Evolutionary conservation across 2,888 invertebrate species (phyloP).

Genomic region (Graphium colonna): DNA sequence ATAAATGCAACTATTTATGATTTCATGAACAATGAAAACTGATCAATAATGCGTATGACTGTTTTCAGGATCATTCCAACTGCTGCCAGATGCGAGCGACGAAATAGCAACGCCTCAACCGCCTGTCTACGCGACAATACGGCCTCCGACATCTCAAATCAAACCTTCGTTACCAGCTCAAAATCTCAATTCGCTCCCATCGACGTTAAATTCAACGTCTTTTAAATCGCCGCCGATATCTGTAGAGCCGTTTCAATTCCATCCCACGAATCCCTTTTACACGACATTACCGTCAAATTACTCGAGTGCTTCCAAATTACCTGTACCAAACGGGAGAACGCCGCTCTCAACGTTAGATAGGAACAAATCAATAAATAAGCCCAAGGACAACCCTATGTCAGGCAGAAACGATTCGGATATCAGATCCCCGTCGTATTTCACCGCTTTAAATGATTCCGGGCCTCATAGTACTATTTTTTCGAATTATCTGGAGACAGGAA

Average conservation of each 20-base stretch:
- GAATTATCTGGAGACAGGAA: constrained; percentile 38
- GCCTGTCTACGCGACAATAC: constrained; percentile 69
- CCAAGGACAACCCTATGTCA: constrained; percentile 44
- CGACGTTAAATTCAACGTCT: constrained; percentile 54
- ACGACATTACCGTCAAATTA: constrained; percentile 67
- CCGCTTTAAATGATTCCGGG: constrained; percentile 45
- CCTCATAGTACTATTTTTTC: constrained; percentile 44
- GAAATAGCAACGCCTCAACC: constrained; percentile 62
- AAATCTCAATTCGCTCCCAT: constrained; percentile 53
- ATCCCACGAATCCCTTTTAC: constrained; percentile 74
- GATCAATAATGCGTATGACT: constrained; percentile 26
- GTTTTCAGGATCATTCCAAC: constrained; percentile 71
- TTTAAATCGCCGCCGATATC: constrained; percentile 50
- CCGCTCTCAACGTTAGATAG: constrained; percentile 61
- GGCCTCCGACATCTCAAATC: constrained; percentile 54
- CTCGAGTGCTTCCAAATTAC: constrained; percentile 67
- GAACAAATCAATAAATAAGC: constrained; percentile 45
- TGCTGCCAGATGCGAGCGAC: constrained; percentile 56
- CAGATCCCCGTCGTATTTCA: constrained; percentile 53
- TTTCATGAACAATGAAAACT: background rate
- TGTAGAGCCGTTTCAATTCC: constrained; percentile 60
- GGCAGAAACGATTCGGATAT: constrained; percentile 46
- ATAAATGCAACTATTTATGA: background rate
- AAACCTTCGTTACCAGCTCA: constrained; percentile 47
- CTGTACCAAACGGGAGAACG: constrained; percentile 61